phyloP scores from a whole-genome alignment of 2,113 vertebrate genomes.

The Parus major region DNA sequence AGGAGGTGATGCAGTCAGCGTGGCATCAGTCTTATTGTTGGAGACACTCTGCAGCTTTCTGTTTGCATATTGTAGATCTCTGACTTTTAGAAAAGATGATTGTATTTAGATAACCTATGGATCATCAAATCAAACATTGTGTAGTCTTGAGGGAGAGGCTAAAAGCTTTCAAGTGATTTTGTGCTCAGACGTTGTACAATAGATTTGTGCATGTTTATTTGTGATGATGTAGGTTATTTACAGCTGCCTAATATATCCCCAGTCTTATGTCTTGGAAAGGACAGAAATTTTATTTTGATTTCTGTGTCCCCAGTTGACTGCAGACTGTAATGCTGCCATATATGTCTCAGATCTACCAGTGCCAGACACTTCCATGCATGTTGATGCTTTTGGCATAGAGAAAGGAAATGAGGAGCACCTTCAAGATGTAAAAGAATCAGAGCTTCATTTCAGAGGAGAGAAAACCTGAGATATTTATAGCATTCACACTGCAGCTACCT shows the following conservation, averaged over 20 bases:
- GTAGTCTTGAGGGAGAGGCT: neutral
- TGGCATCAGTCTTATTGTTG: neutral
- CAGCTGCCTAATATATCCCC: neutral
- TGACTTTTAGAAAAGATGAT: neutral
- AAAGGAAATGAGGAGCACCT: neutral
- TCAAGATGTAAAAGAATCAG: neutral
- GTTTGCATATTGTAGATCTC: neutral
- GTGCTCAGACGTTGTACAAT: neutral
- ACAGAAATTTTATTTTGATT: neutral
- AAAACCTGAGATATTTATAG: slow-evolving; percentile 3
- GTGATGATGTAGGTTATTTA: neutral
- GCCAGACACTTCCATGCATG: neutral
- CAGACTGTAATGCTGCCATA: neutral
- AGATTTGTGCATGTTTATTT: neutral
- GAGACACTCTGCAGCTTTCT: neutral
- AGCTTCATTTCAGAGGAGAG: neutral
- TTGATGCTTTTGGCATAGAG: neutral
- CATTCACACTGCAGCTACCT: neutral
- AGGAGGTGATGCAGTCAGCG: neutral
- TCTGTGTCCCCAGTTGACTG: neutral
- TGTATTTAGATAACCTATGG: neutral
- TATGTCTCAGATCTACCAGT: neutral
- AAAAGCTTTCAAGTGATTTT: slow-evolving; percentile 3
- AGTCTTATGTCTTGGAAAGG: neutral
- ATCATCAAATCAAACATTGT: neutral